Evolutionary conservation across 2,797 vertebrate genomes (phyloP).

Genomic region (Phataginus tricuspis): DNA sequence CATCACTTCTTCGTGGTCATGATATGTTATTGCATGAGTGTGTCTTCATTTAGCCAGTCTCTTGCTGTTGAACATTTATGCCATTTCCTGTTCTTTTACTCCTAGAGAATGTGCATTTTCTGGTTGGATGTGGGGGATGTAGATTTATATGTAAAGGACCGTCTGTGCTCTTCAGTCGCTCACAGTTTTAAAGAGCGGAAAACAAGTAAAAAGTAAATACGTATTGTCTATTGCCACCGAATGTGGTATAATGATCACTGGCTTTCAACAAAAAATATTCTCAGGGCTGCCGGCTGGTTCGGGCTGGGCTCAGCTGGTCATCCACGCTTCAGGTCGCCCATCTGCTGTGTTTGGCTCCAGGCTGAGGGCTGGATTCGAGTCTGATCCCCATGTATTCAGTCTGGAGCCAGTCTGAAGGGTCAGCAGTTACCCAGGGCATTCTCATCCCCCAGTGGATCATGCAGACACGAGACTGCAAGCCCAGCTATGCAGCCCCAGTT

Average conservation of each 20-base stretch:
- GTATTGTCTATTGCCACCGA: not conserved
- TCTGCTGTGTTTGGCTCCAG: not conserved
- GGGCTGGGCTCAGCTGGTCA: not conserved
- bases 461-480: not conserved
- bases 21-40: too few relatives aligned
- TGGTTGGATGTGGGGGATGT: accelerated
- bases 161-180: not conserved
- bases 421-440: not conserved
- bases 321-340: not conserved
- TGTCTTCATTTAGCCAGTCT: not conserved
- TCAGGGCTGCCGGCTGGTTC: not conserved
- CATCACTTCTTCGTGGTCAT: not conserved
- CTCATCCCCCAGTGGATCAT: not conserved
- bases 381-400: not conserved
- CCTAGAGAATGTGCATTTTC: not conserved
- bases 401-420: not conserved
- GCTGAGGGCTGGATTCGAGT: not conserved
- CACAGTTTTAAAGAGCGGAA: not conserved
- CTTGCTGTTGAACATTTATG: not conserved
- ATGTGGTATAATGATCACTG: not conserved
- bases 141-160: not conserved
- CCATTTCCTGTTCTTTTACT: not conserved
- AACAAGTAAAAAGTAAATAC: not conserved
- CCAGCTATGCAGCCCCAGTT: too few relatives aligned
- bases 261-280: not conserved